phyloP scores from a whole-genome alignment of 2,888 invertebrate genomes.

The Drosophila cracens region DNA sequence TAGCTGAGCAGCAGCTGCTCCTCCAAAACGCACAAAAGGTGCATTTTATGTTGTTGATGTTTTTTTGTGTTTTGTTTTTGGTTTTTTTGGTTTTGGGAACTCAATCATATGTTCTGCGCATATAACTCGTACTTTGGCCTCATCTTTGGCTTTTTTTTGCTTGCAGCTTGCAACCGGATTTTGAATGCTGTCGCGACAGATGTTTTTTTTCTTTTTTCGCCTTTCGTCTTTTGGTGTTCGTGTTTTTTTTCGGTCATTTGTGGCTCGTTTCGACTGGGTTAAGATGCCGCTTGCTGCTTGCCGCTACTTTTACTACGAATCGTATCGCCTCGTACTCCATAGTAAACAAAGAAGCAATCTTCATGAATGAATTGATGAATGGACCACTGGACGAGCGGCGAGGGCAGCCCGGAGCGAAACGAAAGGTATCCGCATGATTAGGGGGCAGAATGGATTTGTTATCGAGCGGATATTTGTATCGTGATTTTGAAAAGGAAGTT shows the following conservation, averaged over 20 bases:
- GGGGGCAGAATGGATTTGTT: background rate
- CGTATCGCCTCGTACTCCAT: slow-evolving; percentile 39
- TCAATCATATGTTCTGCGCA: slow-evolving; percentile 73
- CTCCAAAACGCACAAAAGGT: slow-evolving; percentile 66
- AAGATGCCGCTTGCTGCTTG: slow-evolving; percentile 43
- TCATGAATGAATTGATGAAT: slow-evolving; percentile 80
- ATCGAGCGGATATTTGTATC: slow-evolving; percentile 25
- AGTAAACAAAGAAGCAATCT: slow-evolving; percentile 71
- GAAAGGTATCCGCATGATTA: slow-evolving; percentile 30
- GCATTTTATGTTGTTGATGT: slow-evolving; percentile 46
- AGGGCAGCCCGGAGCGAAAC: slow-evolving; percentile 11
- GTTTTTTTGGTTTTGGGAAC: slow-evolving; percentile 52
- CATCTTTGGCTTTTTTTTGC: slow-evolving; percentile 52
- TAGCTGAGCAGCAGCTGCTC: slow-evolving; percentile 48
- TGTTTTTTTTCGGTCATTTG: slow-evolving; percentile 9
- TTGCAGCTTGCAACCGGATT: slow-evolving; percentile 80
- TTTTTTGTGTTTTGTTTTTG: background rate
- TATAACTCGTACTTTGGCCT: slow-evolving; percentile 40
- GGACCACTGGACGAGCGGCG: slow-evolving; percentile 23
- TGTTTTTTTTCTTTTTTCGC: slow-evolving; percentile 49
- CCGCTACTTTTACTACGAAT: slow-evolving; percentile 70
- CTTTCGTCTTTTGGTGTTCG: slow-evolving; percentile 20
- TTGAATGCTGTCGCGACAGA: slow-evolving; percentile 65
- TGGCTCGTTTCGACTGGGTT: slow-evolving; percentile 49
- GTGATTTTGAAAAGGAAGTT: slow-evolving; percentile 16